phyloP scores from a whole-genome alignment of 2,888 invertebrate genomes.

The Germaria angustata region DNA sequence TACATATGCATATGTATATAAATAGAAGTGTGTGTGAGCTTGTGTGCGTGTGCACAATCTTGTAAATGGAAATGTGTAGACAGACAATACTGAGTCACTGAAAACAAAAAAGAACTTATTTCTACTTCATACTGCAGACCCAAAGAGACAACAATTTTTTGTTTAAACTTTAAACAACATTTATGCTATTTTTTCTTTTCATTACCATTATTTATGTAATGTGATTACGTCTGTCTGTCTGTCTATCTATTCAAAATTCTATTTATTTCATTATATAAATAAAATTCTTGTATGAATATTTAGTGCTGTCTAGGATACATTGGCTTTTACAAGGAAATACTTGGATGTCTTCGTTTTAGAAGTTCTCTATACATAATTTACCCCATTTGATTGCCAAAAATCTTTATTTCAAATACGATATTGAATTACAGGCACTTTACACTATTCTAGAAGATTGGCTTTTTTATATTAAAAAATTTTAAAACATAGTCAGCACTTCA shows the following conservation, averaged over 20 bases:
- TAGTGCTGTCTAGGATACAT: neutral
- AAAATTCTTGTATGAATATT: neutral
- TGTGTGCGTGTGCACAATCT: neutral
- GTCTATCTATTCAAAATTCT: neutral
- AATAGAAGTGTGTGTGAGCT: neutral
- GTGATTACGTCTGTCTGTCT: neutral
- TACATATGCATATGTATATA: neutral
- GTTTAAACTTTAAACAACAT: neutral
- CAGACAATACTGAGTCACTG: slow-evolving; percentile 5
- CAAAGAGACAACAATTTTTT: no score
- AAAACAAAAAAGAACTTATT: neutral
- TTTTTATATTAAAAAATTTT: no score
- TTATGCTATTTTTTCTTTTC: neutral
- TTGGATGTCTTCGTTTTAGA: no score
- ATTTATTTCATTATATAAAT: neutral
- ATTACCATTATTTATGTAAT: slow-evolving; percentile 13
- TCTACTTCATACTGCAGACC: neutral
- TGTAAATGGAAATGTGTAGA: slow-evolving; percentile 10
- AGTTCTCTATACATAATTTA: no score
- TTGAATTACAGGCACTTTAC: no score
- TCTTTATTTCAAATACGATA: no score
- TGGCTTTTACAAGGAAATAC: neutral
- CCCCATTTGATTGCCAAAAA: no score
- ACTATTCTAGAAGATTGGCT: no score
- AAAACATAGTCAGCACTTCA: no score